Evolutionary conservation across 2,113 vertebrate species (phyloP).

Genomic region (Uropsilus gracilis): DNA sequence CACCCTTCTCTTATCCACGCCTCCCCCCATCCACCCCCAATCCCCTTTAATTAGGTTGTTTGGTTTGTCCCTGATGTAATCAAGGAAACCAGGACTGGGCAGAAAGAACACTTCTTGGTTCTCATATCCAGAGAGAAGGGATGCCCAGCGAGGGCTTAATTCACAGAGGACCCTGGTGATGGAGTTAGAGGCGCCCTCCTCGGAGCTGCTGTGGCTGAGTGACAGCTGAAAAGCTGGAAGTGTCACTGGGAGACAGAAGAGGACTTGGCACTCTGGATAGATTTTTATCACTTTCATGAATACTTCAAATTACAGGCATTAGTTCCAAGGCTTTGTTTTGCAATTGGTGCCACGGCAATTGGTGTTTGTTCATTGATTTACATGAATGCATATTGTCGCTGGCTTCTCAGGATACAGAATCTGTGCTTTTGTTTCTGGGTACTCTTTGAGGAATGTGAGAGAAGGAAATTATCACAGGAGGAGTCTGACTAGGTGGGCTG

Average conservation of each 20-base stretch:
- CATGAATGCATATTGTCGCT: constrained; percentile 52
- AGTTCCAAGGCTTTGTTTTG: constrained; percentile 64
- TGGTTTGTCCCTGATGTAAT: constrained; percentile 53
- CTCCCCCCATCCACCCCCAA: neutral
- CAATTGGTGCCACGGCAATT: constrained; percentile 17
- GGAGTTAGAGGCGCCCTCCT: neutral
- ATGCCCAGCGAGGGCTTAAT: neutral
- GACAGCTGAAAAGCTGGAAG: constrained; percentile 47
- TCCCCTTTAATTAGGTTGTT: constrained; percentile 40
- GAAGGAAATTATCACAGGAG: neutral
- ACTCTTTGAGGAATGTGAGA: neutral
- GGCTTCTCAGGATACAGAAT: constrained; percentile 9
- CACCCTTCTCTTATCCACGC: neutral
- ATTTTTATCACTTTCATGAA: constrained; percentile 59
- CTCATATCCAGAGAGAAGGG: neutral
- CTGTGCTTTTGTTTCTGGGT: constrained; percentile 34
- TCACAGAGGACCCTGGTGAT: constrained; percentile 6
- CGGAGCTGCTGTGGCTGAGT: neutral
- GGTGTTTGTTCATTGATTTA: constrained; percentile 70
- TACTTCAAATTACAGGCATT: constrained; percentile 57
- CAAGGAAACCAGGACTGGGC: constrained; percentile 54
- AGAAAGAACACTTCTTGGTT: neutral
- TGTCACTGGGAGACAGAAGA: constrained; percentile 58
- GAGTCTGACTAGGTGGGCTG: neutral
- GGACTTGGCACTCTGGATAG: neutral